Conservation (phyloP, 2,797 vertebrate genomes). For the Cynopterus sphinx region DNA sequence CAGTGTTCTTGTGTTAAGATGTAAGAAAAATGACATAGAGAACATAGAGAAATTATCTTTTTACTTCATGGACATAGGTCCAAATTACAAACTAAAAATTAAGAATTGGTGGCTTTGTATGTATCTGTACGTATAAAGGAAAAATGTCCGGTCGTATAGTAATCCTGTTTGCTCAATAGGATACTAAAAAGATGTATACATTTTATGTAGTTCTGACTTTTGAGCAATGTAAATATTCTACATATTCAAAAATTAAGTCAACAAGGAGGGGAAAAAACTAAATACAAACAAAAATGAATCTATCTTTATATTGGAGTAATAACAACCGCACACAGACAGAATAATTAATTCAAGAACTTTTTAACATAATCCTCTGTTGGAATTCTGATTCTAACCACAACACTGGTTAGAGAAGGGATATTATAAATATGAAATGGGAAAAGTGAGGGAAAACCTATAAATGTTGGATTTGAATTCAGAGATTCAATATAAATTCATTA, state of each 20-base stretch:
- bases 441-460: not conserved
- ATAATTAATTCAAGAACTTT: slow-evolving; percentile 11
- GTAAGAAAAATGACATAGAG: not conserved
- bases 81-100: slow-evolving; percentile 12
- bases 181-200: not conserved
- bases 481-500: not conserved
- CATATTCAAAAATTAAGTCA: slow-evolving; percentile 41
- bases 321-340: not conserved
- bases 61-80: not conserved
- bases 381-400: not conserved
- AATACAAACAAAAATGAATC: not conserved
- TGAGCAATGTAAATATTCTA: not conserved
- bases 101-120: not conserved
- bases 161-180: slow-evolving; percentile 2
- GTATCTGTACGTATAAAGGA: not conserved
- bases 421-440: slow-evolving; percentile 17
- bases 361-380: not conserved
- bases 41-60: not conserved
- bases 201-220: slow-evolving; percentile 32
- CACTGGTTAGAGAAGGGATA: not conserved
- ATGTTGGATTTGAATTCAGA: not conserved
- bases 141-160: not conserved
- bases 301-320: not conserved
- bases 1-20: not conserved
- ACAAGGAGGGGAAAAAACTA: not conserved